Percentiles rank a stretch among this genome's conserved stretches.
phyloP scores from a whole-genome alignment of 1,140 invertebrate genomes.

The Cherax destructor region DNA sequence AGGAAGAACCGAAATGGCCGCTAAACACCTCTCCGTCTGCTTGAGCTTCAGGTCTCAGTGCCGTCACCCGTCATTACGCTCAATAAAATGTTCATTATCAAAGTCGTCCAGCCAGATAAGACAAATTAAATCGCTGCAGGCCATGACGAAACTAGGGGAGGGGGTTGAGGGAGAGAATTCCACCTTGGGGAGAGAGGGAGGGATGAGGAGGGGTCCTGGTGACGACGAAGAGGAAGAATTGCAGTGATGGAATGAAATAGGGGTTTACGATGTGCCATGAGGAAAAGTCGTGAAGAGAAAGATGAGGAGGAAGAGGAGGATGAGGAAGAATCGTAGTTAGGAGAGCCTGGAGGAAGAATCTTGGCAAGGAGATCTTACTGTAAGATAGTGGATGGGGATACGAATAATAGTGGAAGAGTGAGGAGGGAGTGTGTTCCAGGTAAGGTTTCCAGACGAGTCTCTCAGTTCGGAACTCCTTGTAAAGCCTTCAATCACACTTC shows the following conservation, averaged over 20 bases:
- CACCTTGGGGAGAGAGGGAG: not conserved
- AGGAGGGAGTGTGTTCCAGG: too few species aligned
- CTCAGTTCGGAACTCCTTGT: too few species aligned
- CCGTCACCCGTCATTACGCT: conserved; percentile 40
- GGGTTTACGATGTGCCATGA: not conserved
- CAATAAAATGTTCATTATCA: conserved; percentile 48
- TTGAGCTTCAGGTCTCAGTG: not conserved
- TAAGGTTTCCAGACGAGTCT: too few species aligned
- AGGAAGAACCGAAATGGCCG: not conserved
- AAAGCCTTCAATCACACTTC: too few species aligned
- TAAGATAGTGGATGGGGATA: too few species aligned
- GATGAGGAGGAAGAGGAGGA: not conserved
- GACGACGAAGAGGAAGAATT: not conserved
- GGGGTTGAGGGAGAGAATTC: not conserved
- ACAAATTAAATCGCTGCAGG: conserved; percentile 28
- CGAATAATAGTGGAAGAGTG: too few species aligned
- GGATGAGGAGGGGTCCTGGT: not conserved
- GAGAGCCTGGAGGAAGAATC: not conserved
- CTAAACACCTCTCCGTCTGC: not conserved
- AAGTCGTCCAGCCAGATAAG: conserved; percentile 29
- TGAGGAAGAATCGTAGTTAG: not conserved
- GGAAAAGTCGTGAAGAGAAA: not conserved
- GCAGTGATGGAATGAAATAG: not conserved
- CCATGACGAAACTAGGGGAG: not conserved
- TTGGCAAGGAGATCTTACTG: too few species aligned